phyloP scores from a whole-genome alignment of 92 coral and sea anemone species.

The Diadumene lineata region DNA sequence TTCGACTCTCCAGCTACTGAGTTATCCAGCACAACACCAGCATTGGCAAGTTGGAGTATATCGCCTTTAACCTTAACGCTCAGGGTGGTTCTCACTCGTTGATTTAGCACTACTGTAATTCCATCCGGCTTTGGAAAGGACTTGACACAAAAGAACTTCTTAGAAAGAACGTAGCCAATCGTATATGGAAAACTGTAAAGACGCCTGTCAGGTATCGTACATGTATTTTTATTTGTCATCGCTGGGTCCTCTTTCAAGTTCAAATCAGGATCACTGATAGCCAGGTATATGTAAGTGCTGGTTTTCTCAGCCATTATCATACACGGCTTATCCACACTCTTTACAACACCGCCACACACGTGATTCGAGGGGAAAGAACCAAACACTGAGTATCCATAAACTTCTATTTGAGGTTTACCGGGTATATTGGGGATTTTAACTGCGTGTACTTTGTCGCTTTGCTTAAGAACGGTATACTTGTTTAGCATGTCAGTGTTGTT shows the following conservation, averaged over 20 bases:
- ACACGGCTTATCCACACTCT: neutral
- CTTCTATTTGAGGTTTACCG: neutral
- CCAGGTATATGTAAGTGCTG: neutral
- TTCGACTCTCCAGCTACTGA: neutral
- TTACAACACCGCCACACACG: neutral
- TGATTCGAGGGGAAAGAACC: neutral
- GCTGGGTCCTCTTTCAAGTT: neutral
- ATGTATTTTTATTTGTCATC: neutral
- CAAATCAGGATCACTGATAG: neutral
- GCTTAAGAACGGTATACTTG: neutral
- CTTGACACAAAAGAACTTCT: constrained; percentile 7
- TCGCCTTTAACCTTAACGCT: neutral
- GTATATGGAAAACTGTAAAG: neutral
- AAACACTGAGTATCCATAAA: constrained; percentile 8
- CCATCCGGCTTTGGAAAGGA: neutral
- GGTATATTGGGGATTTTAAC: neutral
- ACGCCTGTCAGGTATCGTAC: neutral
- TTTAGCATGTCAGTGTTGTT: neutral
- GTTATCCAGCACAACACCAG: neutral
- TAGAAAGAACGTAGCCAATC: neutral
- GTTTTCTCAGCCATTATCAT: constrained; percentile 8
- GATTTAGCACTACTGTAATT: neutral
- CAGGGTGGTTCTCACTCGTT: neutral
- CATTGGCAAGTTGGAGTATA: neutral
- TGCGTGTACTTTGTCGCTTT: neutral